Conservation (phyloP, 2,113 vertebrate species). For the Ciconia maguari region DNA sequence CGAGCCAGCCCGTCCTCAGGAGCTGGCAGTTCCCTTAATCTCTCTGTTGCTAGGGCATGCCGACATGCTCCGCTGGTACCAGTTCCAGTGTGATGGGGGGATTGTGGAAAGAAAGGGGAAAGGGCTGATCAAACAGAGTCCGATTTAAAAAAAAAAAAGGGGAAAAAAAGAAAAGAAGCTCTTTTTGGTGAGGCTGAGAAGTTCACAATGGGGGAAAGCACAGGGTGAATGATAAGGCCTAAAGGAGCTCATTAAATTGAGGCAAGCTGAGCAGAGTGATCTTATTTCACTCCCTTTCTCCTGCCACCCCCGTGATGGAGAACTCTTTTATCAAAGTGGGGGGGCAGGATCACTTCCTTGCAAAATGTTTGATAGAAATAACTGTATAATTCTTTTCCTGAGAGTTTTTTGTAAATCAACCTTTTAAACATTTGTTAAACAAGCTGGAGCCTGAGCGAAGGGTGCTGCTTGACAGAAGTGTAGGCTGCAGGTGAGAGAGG, state of each 20-base stretch:
- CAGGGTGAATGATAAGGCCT: constrained; percentile 38
- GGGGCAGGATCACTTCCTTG: not conserved
- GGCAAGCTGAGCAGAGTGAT: constrained; percentile 43
- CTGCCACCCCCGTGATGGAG: not conserved
- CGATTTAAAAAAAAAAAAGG: not conserved
- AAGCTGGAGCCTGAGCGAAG: not conserved
- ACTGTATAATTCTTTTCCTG: not conserved
- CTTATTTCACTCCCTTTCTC: constrained; percentile 28
- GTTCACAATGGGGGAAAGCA: constrained; percentile 33
- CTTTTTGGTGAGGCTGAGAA: constrained; percentile 56
- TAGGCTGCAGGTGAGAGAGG: not conserved
- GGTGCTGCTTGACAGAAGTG: not conserved
- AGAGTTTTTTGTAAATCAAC: not conserved
- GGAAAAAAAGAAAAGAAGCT: not conserved
- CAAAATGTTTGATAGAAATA: not conserved
- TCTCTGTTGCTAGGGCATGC: constrained; percentile 53
- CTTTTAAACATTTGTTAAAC: not conserved
- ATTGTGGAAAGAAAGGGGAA: constrained; percentile 47
- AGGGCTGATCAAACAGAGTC: constrained; percentile 52
- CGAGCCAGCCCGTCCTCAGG: not conserved
- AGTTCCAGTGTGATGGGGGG: constrained; percentile 27
- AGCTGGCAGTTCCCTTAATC: constrained; percentile 40
- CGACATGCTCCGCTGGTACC: constrained; percentile 51
- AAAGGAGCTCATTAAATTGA: constrained; percentile 48
- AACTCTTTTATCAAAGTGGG: not conserved